Percentiles rank a stretch among this genome's conserved stretches.
These are phyloP conservation scores for Ephialtes manifestator DNA, from an alignment of 2,888 invertebrate species.

Conservation along the genomic window DNA sequence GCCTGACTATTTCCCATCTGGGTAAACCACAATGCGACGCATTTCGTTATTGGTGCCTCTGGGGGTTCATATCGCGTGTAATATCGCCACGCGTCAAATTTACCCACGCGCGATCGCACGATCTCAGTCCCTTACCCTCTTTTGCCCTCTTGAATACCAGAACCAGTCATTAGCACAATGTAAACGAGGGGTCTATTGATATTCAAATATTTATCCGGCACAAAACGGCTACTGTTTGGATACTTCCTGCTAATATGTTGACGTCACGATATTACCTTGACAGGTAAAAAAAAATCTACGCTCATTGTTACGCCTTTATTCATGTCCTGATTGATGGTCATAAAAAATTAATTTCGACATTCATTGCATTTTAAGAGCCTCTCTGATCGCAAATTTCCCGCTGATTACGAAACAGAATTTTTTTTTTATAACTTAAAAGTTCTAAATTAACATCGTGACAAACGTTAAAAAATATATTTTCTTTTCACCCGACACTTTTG, in stretches of 20 bases:
- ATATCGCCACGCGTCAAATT: slow-evolving; percentile 78
- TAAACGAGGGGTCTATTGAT: slow-evolving; percentile 68
- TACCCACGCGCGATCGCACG: slow-evolving; percentile 59
- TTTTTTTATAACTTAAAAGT: no score
- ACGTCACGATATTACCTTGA: background rate
- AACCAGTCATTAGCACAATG: background rate
- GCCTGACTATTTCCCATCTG: slow-evolving; percentile 58
- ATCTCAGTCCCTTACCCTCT: slow-evolving; percentile 65
- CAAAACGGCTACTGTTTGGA: slow-evolving; percentile 72
- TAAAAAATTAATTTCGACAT: background rate
- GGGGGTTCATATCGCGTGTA: slow-evolving; percentile 78
- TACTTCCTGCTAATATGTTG: background rate
- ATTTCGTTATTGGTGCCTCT: slow-evolving; percentile 45
- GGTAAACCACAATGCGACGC: slow-evolving; percentile 50
- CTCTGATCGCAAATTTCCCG: no score
- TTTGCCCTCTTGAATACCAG: slow-evolving; percentile 51
- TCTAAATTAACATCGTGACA: no score
- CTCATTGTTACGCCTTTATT: background rate
- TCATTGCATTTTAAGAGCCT: no score
- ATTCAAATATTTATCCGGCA: slow-evolving; percentile 79
- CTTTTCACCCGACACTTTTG: no score
- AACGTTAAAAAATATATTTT: no score
- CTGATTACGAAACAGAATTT: no score
- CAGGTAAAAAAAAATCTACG: background rate
- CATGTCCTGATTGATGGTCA: background rate